phyloP scores from a whole-genome alignment of 2,888 invertebrate genomes.

The Pinctada fucata region DNA sequence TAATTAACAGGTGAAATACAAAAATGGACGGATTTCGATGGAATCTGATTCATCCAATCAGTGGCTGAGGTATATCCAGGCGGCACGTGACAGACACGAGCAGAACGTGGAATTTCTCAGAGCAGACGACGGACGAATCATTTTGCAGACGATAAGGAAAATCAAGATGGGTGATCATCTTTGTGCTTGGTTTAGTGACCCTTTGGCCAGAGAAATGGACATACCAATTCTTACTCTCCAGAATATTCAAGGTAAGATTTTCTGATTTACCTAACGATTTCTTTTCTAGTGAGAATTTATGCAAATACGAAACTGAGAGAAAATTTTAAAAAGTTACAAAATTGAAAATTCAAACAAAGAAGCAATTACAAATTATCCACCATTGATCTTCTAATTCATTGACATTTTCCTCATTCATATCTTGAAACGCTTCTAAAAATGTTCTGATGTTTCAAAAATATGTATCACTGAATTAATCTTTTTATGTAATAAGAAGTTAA shows the following conservation, averaged over 20 bases:
- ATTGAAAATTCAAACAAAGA: too few relatives aligned
- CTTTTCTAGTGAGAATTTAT: not conserved
- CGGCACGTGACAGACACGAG: slow-evolving; percentile 84
- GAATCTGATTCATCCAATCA: slow-evolving; percentile 38
- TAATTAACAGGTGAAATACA: slow-evolving; percentile 44
- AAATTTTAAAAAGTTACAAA: too few relatives aligned
- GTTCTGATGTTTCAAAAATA: too few relatives aligned
- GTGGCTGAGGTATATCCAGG: slow-evolving; percentile 73
- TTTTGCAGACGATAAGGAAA: slow-evolving; percentile 53
- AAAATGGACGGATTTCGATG: slow-evolving; percentile 41
- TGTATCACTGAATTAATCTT: too few relatives aligned
- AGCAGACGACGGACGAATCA: slow-evolving; percentile 53
- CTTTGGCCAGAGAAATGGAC: slow-evolving; percentile 84
- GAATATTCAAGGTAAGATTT: slow-evolving; percentile 86
- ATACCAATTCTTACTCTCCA: slow-evolving; percentile 88
- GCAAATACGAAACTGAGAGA: not conserved
- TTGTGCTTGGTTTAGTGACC: slow-evolving; percentile 89
- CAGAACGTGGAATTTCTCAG: slow-evolving; percentile 79
- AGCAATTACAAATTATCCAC: too few relatives aligned
- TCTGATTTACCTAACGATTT: too few relatives aligned
- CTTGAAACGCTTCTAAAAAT: too few relatives aligned
- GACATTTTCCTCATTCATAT: too few relatives aligned
- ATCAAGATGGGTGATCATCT: slow-evolving; percentile 82
- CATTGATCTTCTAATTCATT: too few relatives aligned
- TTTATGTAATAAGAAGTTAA: too few relatives aligned